Base-by-base conservation (phyloP, 2,113 vertebrate species). In the Jacana jacana region DNA sequence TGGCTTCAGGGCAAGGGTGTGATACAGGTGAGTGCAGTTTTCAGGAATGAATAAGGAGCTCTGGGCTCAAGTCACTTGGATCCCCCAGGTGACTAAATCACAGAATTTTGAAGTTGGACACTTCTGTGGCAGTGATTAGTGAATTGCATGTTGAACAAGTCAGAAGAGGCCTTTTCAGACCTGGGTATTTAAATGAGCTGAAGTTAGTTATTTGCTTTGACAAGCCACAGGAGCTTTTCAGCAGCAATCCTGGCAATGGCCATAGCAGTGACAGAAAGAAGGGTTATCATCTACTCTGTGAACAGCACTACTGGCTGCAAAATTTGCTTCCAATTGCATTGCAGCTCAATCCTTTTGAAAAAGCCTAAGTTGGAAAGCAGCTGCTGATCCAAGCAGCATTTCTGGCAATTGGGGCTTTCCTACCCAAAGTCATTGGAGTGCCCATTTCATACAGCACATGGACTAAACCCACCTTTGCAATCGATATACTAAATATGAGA, bases 321-420 rank as follows among this genome's bases (percentile, higher is more conserved):
- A 77, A 51, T 28, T 65, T 24, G 5, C 28, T 86, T 81, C 15
- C 52, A 72, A 33, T 40, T 51, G 77, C 35, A 66, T 78, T 94
- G 18, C 17, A 44, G 46, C 65, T 49, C 35, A 20, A 5, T 49
- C 35, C 20, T 66, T 54, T 31, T 49, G n/a, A 70, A 75, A 70
- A 65, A 85, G 7, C 5, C 10, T 10, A 15, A 55, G 7, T 44
- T 54, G 52, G 52, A 54, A 54, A 54, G 52, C 91, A 73, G 39
- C 86, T 97, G 37, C 51, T 96, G 49, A 86, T 95, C 7, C 96
- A 98, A 96, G 33, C 70, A 35, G 84, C 86, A 60, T 98, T 98
- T 85, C 30, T 98, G 35, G 94, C 64, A 77, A 78, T 97, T 31
- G 90, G 2, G 31, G 91, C 75, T 89, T 89, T 98, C 58, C 94